phyloP scores from a whole-genome alignment of 2,113 vertebrate genomes.

The Salvelinus namaycush region DNA sequence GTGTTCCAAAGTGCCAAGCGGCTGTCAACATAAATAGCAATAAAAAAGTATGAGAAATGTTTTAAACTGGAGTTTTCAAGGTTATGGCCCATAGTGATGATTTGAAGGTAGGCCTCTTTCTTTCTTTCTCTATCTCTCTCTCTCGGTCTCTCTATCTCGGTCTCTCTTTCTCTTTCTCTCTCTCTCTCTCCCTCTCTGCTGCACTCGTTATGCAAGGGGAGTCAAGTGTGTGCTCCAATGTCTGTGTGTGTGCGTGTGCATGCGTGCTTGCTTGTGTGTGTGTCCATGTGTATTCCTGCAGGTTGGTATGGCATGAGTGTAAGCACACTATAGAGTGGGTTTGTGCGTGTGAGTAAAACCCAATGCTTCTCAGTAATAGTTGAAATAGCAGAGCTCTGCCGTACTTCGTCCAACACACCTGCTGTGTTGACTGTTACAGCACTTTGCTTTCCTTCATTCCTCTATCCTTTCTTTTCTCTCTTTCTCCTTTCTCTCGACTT shows the following conservation, averaged over 20 bases:
- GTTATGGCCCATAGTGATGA: slow-evolving; percentile 70
- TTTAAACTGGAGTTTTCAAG: slow-evolving; percentile 80
- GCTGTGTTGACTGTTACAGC: too few relatives aligned
- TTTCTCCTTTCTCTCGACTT: too few relatives aligned
- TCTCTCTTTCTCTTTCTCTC: too few relatives aligned
- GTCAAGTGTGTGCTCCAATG: slow-evolving; percentile 45
- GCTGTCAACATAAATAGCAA: slow-evolving; percentile 80
- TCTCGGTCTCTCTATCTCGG: too few relatives aligned
- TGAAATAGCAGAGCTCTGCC: too few relatives aligned
- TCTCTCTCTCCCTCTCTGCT: not conserved
- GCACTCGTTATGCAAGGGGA: slow-evolving; percentile 46
- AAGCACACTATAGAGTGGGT: not conserved
- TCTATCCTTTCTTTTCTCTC: too few relatives aligned
- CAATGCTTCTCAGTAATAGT: too few relatives aligned
- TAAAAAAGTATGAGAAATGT: slow-evolving; percentile 68
- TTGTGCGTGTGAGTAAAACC: not conserved
- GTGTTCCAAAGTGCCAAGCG: slow-evolving; percentile 64
- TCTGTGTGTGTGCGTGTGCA: slow-evolving; percentile 24
- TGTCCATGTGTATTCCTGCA: not conserved
- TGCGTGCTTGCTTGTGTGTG: slow-evolving; percentile 10
- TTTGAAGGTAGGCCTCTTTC: slow-evolving; percentile 50
- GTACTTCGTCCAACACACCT: too few relatives aligned
- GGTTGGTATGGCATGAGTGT: not conserved
- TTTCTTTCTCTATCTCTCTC: not conserved
- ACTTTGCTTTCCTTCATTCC: too few relatives aligned